Evolutionary conservation across 2,888 invertebrate genomes (phyloP).

Genomic region (Loripinus fragilis): DNA sequence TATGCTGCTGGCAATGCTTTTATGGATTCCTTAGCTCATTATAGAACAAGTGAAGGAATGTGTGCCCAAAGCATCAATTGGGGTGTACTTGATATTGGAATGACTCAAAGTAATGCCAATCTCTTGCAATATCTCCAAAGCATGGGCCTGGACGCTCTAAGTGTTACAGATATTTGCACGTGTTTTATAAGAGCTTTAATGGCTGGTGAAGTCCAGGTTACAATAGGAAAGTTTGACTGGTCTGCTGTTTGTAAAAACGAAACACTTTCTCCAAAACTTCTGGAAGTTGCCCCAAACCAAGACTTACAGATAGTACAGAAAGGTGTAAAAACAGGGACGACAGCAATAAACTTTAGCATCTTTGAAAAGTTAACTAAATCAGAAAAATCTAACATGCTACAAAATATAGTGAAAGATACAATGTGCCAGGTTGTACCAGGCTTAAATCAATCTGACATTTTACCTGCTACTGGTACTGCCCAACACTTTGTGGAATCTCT

Average conservation of each 20-base stretch:
- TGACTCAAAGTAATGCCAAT: conserved; percentile 23
- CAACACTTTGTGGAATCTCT: background rate
- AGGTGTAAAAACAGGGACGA: background rate
- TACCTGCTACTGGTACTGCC: background rate
- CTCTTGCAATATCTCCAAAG: background rate
- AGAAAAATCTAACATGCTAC: background rate
- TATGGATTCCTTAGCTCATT: conserved; percentile 61
- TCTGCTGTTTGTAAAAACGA: background rate
- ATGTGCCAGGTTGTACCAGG: background rate
- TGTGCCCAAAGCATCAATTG: conserved; percentile 67
- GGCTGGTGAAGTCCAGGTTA: background rate
- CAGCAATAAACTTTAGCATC: background rate
- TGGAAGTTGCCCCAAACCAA: background rate
- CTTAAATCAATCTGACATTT: background rate
- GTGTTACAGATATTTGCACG: background rate
- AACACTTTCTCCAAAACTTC: background rate
- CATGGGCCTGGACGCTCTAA: background rate
- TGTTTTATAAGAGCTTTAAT: background rate
- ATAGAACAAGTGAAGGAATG: conserved; percentile 44
- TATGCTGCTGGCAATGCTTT: conserved; percentile 70
- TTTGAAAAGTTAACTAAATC: background rate
- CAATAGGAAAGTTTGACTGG: background rate
- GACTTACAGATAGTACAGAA: background rate
- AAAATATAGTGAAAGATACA: background rate
- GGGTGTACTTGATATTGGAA: conserved; percentile 65